These are phyloP conservation scores for Amphiprion ocellaris DNA, from an alignment of 2,113 vertebrate genomes.

Conservation along the genomic window DNA sequence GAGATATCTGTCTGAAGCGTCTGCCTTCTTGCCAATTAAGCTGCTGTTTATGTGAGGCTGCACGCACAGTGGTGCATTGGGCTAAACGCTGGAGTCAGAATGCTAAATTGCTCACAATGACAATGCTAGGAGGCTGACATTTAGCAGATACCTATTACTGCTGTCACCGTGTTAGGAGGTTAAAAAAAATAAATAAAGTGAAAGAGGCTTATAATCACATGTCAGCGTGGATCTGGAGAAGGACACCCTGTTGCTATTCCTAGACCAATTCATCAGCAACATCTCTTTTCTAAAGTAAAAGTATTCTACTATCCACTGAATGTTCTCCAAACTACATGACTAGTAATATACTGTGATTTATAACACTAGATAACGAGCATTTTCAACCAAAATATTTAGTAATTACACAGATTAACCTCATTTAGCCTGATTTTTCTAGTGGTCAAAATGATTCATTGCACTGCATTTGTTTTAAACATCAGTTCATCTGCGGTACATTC, in stretches of 20 bases:
- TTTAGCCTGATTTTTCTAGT: background rate
- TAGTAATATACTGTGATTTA: no score
- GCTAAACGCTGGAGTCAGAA: background rate
- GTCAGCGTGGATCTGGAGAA: no score
- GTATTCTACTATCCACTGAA: no score
- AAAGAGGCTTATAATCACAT: no score
- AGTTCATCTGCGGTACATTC: background rate
- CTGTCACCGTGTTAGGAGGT: background rate
- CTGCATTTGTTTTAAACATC: background rate
- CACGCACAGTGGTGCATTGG: background rate
- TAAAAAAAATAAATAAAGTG: background rate
- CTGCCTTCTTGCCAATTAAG: background rate
- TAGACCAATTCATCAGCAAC: no score
- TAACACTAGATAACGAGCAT: background rate
- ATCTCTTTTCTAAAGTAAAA: no score
- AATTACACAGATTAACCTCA: background rate
- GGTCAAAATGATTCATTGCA: background rate
- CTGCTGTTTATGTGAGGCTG: background rate
- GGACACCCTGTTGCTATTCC: no score
- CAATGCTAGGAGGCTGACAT: background rate
- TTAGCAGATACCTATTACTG: background rate
- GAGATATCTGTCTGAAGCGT: background rate
- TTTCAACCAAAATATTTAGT: background rate
- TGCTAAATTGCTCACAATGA: background rate
- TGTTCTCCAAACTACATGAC: no score